Evolutionary conservation across 2,888 invertebrate species (phyloP).

Genomic region (Ditylenchus weischeri): DNA sequence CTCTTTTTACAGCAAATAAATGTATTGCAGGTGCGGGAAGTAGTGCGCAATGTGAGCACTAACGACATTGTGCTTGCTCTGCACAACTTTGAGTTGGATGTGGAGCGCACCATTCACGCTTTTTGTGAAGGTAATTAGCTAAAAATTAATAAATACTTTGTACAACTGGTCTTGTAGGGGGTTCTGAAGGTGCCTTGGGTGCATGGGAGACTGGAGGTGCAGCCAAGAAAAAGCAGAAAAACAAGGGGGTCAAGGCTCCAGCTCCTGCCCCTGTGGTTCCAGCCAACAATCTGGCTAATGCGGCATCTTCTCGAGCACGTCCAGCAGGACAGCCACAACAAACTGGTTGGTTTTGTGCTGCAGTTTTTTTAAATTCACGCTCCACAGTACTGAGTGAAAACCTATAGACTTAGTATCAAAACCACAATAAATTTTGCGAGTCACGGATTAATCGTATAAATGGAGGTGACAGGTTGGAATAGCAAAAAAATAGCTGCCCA

Average conservation of each 20-base stretch:
- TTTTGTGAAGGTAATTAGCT: conserved; percentile 60
- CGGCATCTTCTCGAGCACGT: not conserved
- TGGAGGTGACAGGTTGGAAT: no score
- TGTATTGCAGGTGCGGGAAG: conserved; percentile 58
- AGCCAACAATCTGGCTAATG: not conserved
- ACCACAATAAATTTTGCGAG: no score
- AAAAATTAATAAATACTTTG: not conserved
- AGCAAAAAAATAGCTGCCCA: no score
- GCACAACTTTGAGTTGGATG: conserved; percentile 62
- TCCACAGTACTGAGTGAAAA: no score
- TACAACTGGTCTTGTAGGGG: conserved; percentile 31
- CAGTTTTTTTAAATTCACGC: no score
- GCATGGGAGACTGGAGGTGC: conserved; percentile 48
- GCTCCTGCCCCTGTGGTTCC: not conserved
- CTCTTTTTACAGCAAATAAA: no score
- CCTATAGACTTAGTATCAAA: not conserved
- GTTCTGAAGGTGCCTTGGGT: conserved; percentile 49
- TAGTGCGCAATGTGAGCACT: conserved; percentile 59
- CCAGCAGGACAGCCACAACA: not conserved
- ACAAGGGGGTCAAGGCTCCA: conserved; percentile 41
- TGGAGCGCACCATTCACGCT: conserved; percentile 62
- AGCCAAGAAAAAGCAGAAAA: conserved; percentile 43
- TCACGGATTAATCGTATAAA: no score
- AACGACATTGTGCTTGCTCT: conserved; percentile 61
- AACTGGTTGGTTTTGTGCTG: no score